phyloP scores from a whole-genome alignment of 1,140 invertebrate genomes.

The Contarinia nasturtii region DNA sequence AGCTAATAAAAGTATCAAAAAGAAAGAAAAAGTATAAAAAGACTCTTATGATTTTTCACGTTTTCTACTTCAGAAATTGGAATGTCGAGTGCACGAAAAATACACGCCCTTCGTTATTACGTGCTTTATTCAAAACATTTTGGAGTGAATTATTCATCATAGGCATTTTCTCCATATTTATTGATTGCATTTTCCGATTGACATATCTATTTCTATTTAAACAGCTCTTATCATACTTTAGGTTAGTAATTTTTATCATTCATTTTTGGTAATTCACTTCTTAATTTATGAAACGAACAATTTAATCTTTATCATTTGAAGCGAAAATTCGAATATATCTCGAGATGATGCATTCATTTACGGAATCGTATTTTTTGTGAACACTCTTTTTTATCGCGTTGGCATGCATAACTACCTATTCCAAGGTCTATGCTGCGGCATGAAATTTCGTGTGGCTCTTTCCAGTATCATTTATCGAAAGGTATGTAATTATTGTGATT shows the following conservation, averaged over 20 bases:
- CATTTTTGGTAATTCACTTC: too few relatives aligned
- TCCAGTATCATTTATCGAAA: slow-evolving; percentile 44
- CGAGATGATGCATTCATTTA: slow-evolving; percentile 24
- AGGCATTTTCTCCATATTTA: not conserved
- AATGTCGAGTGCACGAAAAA: not conserved
- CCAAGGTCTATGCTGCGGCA: slow-evolving; percentile 33
- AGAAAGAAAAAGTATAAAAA: not conserved
- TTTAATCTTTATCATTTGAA: too few relatives aligned
- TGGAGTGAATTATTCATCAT: not conserved
- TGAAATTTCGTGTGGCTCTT: slow-evolving; percentile 33
- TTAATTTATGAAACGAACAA: too few relatives aligned
- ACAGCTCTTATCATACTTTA: slow-evolving; percentile 1
- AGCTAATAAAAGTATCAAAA: too few relatives aligned
- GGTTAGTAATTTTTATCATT: not conserved
- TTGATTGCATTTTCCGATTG: slow-evolving; percentile 1
- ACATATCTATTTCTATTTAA: not conserved
- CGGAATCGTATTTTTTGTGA: slow-evolving; percentile 29
- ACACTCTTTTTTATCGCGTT: slow-evolving; percentile 26
- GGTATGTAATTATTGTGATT: slow-evolving; percentile 20
- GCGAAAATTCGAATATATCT: not conserved
- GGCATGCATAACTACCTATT: slow-evolving; percentile 34
- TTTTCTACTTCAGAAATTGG: not conserved
- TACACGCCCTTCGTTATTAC: slow-evolving; percentile 1
- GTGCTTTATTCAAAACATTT: not conserved
- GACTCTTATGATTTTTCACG: too few relatives aligned